These are phyloP conservation scores for Drosophila eohydei DNA, from an alignment of 2,888 invertebrate genomes.

Conservation along the genomic window DNA sequence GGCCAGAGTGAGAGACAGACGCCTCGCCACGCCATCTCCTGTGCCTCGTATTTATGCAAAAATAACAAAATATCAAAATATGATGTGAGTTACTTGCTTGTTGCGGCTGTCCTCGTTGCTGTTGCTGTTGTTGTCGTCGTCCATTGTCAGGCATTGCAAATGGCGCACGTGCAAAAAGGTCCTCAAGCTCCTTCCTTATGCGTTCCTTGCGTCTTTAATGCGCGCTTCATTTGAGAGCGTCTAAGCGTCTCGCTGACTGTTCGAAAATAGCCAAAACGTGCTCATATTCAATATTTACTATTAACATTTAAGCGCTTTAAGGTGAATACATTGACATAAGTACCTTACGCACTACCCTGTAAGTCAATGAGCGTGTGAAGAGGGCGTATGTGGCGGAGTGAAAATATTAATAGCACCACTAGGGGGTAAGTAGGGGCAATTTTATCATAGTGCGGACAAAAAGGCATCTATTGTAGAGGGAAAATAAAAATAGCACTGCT, in stretches of 20 bases:
- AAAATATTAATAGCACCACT: not conserved
- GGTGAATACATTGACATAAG: conserved; percentile 11
- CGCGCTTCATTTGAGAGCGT: conserved; percentile 34
- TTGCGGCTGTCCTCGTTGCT: conserved; percentile 3
- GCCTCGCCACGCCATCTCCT: not conserved
- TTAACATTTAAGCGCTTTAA: conserved; percentile 26
- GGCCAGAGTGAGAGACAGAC: no score
- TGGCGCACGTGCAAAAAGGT: conserved; percentile 33
- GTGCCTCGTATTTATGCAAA: conserved; percentile 66
- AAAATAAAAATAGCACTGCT: not conserved
- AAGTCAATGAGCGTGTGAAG: not conserved
- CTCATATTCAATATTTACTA: conserved; percentile 32
- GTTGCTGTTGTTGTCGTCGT: not conserved
- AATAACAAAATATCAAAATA: conserved; percentile 59
- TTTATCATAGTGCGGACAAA: no score
- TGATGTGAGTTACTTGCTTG: conserved; percentile 34
- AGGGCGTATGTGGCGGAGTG: not conserved
- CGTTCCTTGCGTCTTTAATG: conserved; percentile 9
- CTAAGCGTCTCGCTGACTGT: conserved; percentile 14
- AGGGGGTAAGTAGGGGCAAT: no score
- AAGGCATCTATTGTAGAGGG: not conserved
- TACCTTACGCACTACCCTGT: not conserved
- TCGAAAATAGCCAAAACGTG: conserved; percentile 33
- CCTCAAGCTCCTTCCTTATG: conserved; percentile 15
- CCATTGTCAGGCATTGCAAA: conserved; percentile 27